Conservation (phyloP, 2,888 invertebrate genomes). For the Ectropis crepuscularia region DNA sequence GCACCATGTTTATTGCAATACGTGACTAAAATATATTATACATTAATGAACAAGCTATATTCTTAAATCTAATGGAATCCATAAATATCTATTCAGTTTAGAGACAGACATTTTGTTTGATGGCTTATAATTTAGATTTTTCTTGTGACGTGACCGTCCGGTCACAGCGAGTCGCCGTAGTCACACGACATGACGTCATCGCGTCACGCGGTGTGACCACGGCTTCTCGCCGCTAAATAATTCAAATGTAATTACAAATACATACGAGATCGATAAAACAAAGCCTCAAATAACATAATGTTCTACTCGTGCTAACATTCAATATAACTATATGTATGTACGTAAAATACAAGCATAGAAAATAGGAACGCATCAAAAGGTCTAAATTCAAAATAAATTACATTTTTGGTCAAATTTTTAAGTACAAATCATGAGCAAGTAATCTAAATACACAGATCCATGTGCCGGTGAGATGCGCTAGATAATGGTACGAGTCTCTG, state of each 20-base stretch:
- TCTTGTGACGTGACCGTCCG: too few species aligned
- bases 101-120: too few species aligned
- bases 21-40: conserved; percentile 9
- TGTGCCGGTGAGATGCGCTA: conserved; percentile 37
- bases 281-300: conserved; percentile 1
- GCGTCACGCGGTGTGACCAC: too few species aligned
- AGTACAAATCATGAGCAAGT: conserved; percentile 44
- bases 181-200: too few species aligned
- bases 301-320: too few species aligned
- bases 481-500: too few species aligned
- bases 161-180: too few species aligned
- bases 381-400: conserved; percentile 44
- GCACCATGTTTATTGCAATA: conserved; percentile 36
- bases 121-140: too few species aligned
- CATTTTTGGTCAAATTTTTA: conserved; percentile 36
- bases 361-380: conserved; percentile 7
- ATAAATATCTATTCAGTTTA: neutral
- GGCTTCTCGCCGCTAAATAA: too few species aligned
- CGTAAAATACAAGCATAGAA: conserved; percentile 15
- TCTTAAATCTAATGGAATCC: conserved; percentile 23
- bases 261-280: neutral
- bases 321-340: conserved; percentile 3
- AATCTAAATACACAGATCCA: conserved; percentile 53
- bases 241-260: too few species aligned
- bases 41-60: conserved; percentile 14